Base-by-base conservation (phyloP, 2,888 invertebrate genomes). In the Heliconius erato region DNA sequence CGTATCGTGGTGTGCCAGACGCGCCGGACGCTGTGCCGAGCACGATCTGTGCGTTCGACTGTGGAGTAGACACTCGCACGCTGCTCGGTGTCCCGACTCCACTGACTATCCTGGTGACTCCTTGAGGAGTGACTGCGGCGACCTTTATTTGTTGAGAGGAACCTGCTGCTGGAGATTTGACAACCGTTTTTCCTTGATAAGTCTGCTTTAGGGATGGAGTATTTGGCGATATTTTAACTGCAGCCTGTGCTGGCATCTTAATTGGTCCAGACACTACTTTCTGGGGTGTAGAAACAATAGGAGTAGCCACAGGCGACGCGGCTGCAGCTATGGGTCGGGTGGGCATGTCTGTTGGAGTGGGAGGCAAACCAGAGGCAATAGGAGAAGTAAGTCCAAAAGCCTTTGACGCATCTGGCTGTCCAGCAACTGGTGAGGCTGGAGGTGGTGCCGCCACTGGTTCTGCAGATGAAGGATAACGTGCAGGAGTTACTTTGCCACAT, bases 401-500 rank as follows among this genome's bases (percentile, higher is more conserved):
- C 84, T 94, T 94, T 71, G 91, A 89, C 0, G 93, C 93, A 79
- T 94, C 95, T 0, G 94, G 92, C 71, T 92, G 91, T 16, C 91
- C 87, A n/a, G 93, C 89, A 12, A 90, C 89, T 1, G 95, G 93
- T 7, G 95, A 92, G 0, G 93, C 92, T 3, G 95, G 94, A 2
- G 93, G 92, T 5, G 96, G 93, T n/a, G 94, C 93, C 19, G 93
- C 89, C 3, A 96, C 92, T 0, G 96, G 94, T 79, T 95, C 93
- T 0, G 94, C 90, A 0, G 94, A 90, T 1, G 94, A 89, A 0
- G 95, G 94, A 88, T 95, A 94, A 23, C 96, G 92, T 7, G 96
- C 93, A 0, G 95, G 95, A 2, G 94, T 94, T 65, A 95, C 94
- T 85, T 95, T 96, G 16, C 95, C 96, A 85, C 96, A 96, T 88